Conservation (phyloP, 2,113 vertebrate species). For the Rhea americana region DNA sequence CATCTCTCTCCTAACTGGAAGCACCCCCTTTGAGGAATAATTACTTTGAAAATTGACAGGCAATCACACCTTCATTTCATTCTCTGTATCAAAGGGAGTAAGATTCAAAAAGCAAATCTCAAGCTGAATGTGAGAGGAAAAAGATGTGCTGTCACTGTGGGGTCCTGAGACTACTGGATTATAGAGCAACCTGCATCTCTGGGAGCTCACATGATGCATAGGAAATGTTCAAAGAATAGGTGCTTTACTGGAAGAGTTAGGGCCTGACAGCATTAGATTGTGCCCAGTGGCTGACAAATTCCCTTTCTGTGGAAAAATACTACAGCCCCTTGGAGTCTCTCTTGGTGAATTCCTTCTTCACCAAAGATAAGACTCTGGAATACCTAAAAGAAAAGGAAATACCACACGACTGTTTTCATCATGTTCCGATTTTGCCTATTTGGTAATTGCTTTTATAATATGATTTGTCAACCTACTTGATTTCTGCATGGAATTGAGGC, state of each 20-base stretch:
- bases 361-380: neutral
- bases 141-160: neutral
- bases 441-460: neutral
- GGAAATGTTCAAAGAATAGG: neutral
- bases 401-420: neutral
- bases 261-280: neutral
- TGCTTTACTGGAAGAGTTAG: neutral
- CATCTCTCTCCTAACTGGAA: neutral
- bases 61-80: neutral
- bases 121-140: neutral
- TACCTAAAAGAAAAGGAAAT: neutral
- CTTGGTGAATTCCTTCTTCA: neutral
- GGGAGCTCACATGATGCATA: fast-evolving
- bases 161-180: neutral
- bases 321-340: neutral
- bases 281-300: neutral
- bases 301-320: neutral
- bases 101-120: neutral
- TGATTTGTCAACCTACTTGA: neutral
- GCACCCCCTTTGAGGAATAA: neutral
- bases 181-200: fast-evolving
- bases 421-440: neutral
- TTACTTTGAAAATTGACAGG: neutral
- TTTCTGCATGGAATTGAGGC: neutral
- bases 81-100: neutral